Evolutionary conservation across 2,888 invertebrate species (phyloP), one percentile per base, ranked within the genome.

Genomic region (Nysson spinosus): DNA sequence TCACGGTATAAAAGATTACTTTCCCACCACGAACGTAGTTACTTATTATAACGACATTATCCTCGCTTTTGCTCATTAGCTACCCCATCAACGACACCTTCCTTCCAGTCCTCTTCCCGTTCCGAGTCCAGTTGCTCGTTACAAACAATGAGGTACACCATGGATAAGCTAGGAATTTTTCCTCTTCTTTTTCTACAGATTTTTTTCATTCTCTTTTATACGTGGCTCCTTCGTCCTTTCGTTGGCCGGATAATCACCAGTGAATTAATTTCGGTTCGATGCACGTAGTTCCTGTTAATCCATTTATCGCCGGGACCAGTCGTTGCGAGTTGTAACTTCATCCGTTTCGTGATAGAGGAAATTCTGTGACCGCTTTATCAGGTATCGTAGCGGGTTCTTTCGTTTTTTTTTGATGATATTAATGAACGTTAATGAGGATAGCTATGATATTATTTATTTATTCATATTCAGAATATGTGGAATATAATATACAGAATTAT

Each of bases 41-140:
- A 79, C 83, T 83, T 82, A 81, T 83, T 82, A 83, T 81, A 82
- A 82, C 73, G 75, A 75, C 72, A 76, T 81, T 79, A 82, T 69
- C 71, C 69, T 55, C 69, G 44, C 65, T 68, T 60, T 54, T 54
- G 55, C 69, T 78, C 79, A 80, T 82, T 80, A 82, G 72, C 75
- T 63, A 65, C 61, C 62, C 66, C 73, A 77, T 81, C 78, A 70
- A 50, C 56, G 60, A 69, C 72, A 62, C 64, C n/a, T 69, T 68
- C 60, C 69, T 62, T 57, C 69, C 62, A 46, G 40, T 34, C 60
- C 46, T 54, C 52, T 57, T 30, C 51, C 57, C 58, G 28, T 61
- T 66, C 37, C 19, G 35, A 57, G 47, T n/a, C 28, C 28, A 26
- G 19, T 62, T 47, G 32, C 35, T 28, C 34, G 34, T 64, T 57